These are phyloP conservation scores for Gorsachius magnificus DNA, from an alignment of 2,797 vertebrate species.

Conservation along the genomic window DNA sequence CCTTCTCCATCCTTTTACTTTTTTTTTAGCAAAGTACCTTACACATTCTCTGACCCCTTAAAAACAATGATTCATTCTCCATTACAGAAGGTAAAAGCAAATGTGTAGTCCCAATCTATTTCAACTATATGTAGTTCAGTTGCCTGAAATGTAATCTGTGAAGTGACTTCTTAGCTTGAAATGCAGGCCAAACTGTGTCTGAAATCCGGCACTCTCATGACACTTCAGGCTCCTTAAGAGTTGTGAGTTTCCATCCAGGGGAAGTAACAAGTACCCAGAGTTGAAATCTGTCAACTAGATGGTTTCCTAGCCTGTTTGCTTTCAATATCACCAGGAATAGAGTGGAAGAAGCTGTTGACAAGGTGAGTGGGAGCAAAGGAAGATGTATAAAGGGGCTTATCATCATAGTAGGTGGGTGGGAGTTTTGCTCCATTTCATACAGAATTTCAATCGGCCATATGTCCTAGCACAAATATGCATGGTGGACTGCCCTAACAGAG, in stretches of 20 bases:
- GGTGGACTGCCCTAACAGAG: not conserved
- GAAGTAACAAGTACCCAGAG: not conserved
- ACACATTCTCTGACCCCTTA: not conserved
- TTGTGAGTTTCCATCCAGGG: not conserved
- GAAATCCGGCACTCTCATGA: not conserved
- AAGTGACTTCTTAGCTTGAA: not conserved
- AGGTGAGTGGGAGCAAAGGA: not conserved
- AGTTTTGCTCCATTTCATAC: not conserved
- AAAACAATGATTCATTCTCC: not conserved
- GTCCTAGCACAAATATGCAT: not conserved
- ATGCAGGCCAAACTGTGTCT: not conserved
- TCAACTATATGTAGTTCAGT: not conserved
- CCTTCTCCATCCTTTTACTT: not conserved
- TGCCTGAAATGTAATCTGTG: not conserved
- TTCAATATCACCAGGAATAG: not conserved
- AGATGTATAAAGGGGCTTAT: not conserved
- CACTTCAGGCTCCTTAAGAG: not conserved
- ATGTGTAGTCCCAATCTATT: not conserved
- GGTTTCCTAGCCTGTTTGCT: not conserved
- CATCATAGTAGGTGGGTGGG: not conserved
- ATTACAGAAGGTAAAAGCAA: not conserved
- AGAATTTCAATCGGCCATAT: not conserved
- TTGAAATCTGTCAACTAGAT: not conserved
- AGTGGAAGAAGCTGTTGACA: not conserved
- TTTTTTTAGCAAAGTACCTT: not conserved